Evolutionary conservation across 1,140 invertebrate genomes (phyloP), one percentile per base, ranked within the genome.

Genomic region (Elysia chlorotica): DNA sequence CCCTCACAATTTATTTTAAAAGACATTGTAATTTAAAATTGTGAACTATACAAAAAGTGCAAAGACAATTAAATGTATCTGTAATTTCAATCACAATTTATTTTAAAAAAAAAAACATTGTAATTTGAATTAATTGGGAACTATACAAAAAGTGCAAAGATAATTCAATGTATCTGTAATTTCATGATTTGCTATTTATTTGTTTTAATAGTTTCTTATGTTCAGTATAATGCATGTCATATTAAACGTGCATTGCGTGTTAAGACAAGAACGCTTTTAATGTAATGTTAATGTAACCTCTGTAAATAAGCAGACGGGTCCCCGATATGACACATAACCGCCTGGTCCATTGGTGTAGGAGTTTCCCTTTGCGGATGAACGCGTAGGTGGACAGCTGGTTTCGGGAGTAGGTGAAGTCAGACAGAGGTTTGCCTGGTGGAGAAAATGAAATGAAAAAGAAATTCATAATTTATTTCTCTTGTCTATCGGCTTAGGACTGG

Each of bases 281-380:
- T n/a, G n/a, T n/a, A n/a, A n/a, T n/a, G n/a, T n/a, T n/a, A n/a
- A n/a, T n/a, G n/a, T n/a, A n/a, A 87, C 86, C 87, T 85, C 83
- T 83, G 71, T 88, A 85, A 33, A 88, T 83, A 0, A 84, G 76
- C 1, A 88, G 71, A 19, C 85, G 73, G 0, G 86, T 88, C 5
- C 85, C 85, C 17, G 84, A 82, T 3, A 88, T 82, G 14, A 84
- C 79, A 80, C 87, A 88, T 25, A 84, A 69, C 41, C 86, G 68
- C 53, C 78, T 67, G 2, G 76, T 79, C 87, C 87, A 88, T 53
- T 86, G 83, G 35, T 86, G 80, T 23, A 88, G 73, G 31, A 88
- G 66, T 65, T 85, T 85, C 33, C 86, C 86, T 66, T 85, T 87
- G 5, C 85, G 71, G 19, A 88, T 78, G 33, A 82, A 81, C 2